Conservation (phyloP, 2,888 invertebrate species). For the Epicampocera succincta region DNA sequence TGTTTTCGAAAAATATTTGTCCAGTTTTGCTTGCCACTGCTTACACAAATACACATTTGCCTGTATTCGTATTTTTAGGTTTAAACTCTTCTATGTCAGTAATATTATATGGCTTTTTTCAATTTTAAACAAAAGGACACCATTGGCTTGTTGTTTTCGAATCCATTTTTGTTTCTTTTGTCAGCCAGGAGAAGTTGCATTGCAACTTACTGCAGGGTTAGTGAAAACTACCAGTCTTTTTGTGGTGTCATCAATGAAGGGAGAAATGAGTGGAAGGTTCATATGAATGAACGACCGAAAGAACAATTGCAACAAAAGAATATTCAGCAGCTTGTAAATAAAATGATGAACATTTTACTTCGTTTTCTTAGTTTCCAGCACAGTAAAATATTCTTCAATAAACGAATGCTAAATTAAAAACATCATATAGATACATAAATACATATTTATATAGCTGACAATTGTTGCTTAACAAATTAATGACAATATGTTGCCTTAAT, state of each 20-base stretch:
- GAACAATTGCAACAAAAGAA: conserved; percentile 31
- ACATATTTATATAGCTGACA: neutral
- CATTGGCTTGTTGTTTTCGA: conserved; percentile 23
- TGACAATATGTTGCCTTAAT: conserved; percentile 24
- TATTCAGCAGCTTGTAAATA: conserved; percentile 1
- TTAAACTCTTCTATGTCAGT: conserved; percentile 8
- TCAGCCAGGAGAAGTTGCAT: neutral
- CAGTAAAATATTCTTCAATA: neutral
- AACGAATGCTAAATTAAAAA: neutral
- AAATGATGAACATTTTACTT: neutral
- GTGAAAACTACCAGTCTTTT: conserved; percentile 5
- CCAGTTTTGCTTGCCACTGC: too few species aligned
- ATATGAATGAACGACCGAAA: conserved; percentile 13
- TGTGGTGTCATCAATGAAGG: conserved; percentile 23
- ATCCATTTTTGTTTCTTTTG: neutral
- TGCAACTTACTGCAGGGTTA: conserved; percentile 38
- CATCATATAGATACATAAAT: too few species aligned
- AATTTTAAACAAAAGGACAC: conserved; percentile 56
- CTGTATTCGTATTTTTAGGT: too few species aligned
- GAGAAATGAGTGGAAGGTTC: conserved; percentile 24
- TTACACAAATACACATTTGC: too few species aligned
- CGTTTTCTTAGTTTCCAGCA: neutral
- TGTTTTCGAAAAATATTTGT: too few species aligned
- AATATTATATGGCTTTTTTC: conserved; percentile 13
- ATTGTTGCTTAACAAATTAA: conserved; percentile 15